These are phyloP conservation scores for Oenanthe oenanthe DNA, from an alignment of 2,113 vertebrate species.

Conservation along the genomic window DNA sequence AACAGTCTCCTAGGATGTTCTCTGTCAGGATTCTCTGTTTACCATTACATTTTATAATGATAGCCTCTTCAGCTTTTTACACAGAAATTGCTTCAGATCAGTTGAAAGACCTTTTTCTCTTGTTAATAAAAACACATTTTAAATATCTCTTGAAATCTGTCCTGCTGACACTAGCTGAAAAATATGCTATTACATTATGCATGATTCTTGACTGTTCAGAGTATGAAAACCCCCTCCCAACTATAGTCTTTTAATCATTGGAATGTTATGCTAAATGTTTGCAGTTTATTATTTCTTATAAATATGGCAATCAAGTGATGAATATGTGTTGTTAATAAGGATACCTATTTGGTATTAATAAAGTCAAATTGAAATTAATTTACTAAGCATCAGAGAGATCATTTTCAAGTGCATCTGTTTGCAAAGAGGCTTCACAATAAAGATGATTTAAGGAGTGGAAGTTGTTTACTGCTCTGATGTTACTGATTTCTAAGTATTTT, in stretches of 20 bases:
- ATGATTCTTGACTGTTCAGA: conserved; percentile 64
- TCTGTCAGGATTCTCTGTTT: conserved; percentile 16
- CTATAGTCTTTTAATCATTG: conserved; percentile 3
- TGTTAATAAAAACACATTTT: conserved; percentile 61
- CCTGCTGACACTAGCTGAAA: conserved; percentile 72
- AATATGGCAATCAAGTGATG: conserved; percentile 36
- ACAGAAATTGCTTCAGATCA: conserved; percentile 34
- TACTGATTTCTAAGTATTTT: not conserved
- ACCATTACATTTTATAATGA: conserved; percentile 15
- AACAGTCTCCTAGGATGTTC: not conserved
- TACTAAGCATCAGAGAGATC: not conserved
- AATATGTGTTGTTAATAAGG: conserved; percentile 9
- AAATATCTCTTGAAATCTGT: conserved; percentile 58
- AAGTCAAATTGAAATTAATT: conserved; percentile 48
- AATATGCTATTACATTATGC: conserved; percentile 68
- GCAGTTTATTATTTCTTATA: conserved; percentile 38
- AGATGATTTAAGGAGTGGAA: not conserved
- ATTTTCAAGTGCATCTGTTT: not conserved
- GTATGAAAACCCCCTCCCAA: not conserved
- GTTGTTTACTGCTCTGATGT: not conserved
- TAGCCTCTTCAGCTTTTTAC: not conserved
- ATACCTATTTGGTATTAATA: conserved; percentile 16
- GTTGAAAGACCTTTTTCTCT: conserved; percentile 54
- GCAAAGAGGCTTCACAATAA: not conserved
- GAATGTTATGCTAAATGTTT: conserved; percentile 31